Evolutionary conservation across 1,140 invertebrate species (phyloP).

Genomic region (Drosophila lini): DNA sequence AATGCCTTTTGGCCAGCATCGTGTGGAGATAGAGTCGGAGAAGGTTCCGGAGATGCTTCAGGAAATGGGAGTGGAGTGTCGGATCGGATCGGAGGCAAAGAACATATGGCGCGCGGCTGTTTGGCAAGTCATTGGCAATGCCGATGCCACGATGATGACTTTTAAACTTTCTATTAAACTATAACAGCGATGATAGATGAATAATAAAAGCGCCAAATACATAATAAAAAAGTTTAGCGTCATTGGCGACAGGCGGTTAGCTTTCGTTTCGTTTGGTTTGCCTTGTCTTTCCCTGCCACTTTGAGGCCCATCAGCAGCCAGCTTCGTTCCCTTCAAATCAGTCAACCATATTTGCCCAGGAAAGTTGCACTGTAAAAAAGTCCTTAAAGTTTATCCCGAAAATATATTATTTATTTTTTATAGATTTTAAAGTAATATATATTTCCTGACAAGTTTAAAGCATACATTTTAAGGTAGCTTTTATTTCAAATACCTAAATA

Average conservation of each 20-base stretch:
- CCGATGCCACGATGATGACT: constrained; percentile 68
- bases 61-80: constrained; percentile 12
- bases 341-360: constrained; percentile 64
- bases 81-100: constrained; percentile 15
- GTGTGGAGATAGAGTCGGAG: neutral
- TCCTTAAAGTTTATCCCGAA: too few relatives aligned
- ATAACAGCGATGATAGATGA: constrained; percentile 82
- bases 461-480: neutral
- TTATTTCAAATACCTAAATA: too few relatives aligned
- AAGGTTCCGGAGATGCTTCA: neutral
- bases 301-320: constrained; percentile 34
- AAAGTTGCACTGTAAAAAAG: constrained; percentile 3
- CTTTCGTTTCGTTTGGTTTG: constrained; percentile 11
- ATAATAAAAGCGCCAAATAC: constrained; percentile 80
- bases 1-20: constrained; percentile 44
- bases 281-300: constrained; percentile 27
- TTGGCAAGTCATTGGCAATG: constrained; percentile 71
- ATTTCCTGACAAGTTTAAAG: neutral
- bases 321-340: constrained; percentile 43
- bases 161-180: constrained; percentile 83
- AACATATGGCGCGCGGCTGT: constrained; percentile 55
- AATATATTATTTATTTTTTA: neutral
- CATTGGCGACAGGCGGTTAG: constrained; percentile 65
- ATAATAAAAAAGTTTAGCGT: constrained; percentile 78
- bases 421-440: neutral